Conservation (phyloP, 2,797 vertebrate species). For the Sebastes wilsoni region DNA sequence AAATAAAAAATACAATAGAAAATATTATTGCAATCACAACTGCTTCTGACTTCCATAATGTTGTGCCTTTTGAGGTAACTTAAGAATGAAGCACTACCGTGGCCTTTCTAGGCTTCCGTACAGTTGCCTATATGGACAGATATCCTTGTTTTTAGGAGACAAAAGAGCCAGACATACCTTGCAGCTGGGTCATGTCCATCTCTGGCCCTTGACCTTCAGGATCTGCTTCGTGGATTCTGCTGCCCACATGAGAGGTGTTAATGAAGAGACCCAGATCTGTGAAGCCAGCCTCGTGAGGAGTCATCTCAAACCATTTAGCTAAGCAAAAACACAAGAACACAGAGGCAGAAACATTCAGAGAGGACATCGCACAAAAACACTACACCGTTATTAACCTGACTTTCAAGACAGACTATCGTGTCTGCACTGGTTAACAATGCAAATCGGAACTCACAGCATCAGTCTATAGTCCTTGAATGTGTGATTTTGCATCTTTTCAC, state of each 20-base stretch:
- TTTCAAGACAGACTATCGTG: background rate
- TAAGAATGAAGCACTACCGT: background rate
- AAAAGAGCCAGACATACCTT: constrained; percentile 47
- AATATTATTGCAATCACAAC: too few relatives aligned
- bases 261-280: constrained; percentile 59
- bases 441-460: background rate
- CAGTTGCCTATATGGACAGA: background rate
- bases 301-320: constrained; percentile 70
- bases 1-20: background rate
- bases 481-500: background rate
- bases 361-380: background rate
- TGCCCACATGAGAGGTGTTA: constrained; percentile 36
- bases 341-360: background rate
- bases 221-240: constrained; percentile 18
- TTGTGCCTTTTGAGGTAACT: background rate
- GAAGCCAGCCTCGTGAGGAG: constrained; percentile 64
- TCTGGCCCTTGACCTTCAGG: constrained; percentile 3
- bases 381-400: background rate
- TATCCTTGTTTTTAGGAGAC: background rate
- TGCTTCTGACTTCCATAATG: background rate
- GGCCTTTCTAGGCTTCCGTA: background rate
- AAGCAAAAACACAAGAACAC: background rate
- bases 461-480: background rate
- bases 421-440: background rate
- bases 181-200: constrained; percentile 53